Percentiles rank a stretch among this genome's conserved stretches.
phyloP scores from a whole-genome alignment of 2,797 vertebrate genomes.

The Labeo calbasu region DNA sequence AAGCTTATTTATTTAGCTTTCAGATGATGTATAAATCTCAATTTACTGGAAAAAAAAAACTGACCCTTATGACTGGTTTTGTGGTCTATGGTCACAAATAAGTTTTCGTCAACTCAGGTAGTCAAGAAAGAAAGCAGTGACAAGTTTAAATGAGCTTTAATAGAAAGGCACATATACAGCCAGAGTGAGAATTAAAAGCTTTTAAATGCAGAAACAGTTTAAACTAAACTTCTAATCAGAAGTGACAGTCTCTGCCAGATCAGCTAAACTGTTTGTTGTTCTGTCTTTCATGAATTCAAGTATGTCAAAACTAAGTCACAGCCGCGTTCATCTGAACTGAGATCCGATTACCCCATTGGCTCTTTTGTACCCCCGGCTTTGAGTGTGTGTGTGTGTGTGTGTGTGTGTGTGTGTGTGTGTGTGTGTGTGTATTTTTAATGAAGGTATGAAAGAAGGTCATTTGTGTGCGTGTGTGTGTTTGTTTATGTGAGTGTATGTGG shows the following conservation, averaged over 20 bases:
- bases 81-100: background rate
- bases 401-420: conserved; percentile 13
- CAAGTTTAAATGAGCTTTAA: conserved; percentile 84
- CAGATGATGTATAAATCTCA: no score
- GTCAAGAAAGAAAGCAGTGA: conserved; percentile 45
- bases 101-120: background rate
- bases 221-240: conserved; percentile 62
- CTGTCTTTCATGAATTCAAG: conserved; percentile 73
- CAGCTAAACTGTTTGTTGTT: conserved; percentile 46
- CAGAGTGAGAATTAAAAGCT: conserved; percentile 82
- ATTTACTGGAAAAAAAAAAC: no score
- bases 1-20: no score
- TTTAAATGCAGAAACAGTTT: conserved; percentile 78
- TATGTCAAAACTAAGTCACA: conserved; percentile 75
- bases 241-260: conserved; percentile 57
- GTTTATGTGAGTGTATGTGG: background rate
- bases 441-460: background rate
- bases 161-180: conserved; percentile 88
- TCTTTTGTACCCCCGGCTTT: conserved; percentile 33
- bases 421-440: conserved; percentile 11
- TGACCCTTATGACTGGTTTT: no score
- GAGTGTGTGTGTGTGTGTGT: conserved; percentile 23
- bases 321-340: conserved; percentile 34
- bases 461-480: background rate
- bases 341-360: conserved; percentile 56